Conservation (phyloP, 1,140 invertebrate species). For the Zelostemma sp. region DNA sequence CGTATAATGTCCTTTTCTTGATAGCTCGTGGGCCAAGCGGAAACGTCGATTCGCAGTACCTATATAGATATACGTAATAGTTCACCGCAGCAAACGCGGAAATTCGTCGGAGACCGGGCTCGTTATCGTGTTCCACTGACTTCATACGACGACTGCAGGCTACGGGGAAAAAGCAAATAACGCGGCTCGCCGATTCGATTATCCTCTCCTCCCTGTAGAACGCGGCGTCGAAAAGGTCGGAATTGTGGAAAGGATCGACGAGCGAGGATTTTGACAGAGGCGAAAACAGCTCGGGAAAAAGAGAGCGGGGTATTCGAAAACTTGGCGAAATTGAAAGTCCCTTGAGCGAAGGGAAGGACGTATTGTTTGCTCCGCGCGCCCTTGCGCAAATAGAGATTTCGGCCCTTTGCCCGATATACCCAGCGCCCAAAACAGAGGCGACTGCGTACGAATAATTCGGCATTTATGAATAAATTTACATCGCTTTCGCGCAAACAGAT, state of each 20-base stretch:
- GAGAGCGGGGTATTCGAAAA: conserved; percentile 6
- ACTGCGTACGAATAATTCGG: conserved; percentile 43
- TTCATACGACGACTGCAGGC: conserved; percentile 18
- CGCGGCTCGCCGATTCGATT: conserved; percentile 54
- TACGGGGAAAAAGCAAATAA: conserved; percentile 53
- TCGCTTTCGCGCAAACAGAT: conserved; percentile 18
- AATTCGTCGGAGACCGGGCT: conserved; percentile 25
- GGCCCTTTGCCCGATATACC: conserved; percentile 16
- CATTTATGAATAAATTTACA: conserved; percentile 53
- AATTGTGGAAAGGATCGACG: conserved; percentile 22
- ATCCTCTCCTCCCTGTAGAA: conserved; percentile 37
- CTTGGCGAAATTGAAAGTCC: background rate
- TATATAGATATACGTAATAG: background rate
- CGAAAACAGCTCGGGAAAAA: conserved; percentile 22
- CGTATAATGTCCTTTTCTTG: conserved; percentile 25
- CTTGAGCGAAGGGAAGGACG: background rate
- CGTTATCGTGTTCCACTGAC: conserved; percentile 34
- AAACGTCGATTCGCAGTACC: conserved; percentile 5
- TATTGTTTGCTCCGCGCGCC: conserved; percentile 28
- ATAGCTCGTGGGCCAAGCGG: conserved; percentile 7
- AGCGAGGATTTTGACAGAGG: conserved; percentile 26
- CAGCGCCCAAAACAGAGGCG: conserved; percentile 31
- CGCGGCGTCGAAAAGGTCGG: conserved; percentile 30
- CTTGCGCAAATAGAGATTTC: conserved; percentile 11
- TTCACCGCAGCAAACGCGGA: conserved; percentile 14